Evolutionary conservation across 2,888 invertebrate genomes (phyloP).

Genomic region (Rhodophaea formosa): DNA sequence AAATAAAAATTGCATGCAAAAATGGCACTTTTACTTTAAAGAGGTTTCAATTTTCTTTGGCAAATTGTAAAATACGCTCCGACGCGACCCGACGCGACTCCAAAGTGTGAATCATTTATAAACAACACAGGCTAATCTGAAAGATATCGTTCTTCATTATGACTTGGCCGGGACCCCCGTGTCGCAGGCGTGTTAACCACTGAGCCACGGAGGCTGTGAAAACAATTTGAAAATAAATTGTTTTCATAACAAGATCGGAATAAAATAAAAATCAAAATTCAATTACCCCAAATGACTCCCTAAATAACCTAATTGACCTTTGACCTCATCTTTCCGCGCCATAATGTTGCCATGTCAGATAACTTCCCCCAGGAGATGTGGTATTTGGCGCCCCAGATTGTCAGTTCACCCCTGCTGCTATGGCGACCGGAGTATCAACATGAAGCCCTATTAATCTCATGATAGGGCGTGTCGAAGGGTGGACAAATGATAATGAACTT

Average conservation of each 20-base stretch:
- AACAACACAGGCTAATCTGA: too few relatives aligned
- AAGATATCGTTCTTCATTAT: too few relatives aligned
- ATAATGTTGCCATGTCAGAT: constrained; percentile 60
- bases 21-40: too few relatives aligned
- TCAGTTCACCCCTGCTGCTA: constrained; percentile 62
- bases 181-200: too few relatives aligned
- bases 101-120: too few relatives aligned
- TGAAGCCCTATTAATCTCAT: constrained; percentile 71
- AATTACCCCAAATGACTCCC: constrained; percentile 15
- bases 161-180: too few relatives aligned
- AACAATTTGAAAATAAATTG: too few relatives aligned
- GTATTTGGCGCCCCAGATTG: constrained; percentile 68
- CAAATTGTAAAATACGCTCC: too few relatives aligned
- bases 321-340: constrained; percentile 44
- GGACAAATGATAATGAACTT: constrained; percentile 30
- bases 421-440: constrained; percentile 73
- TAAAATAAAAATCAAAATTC: not conserved
- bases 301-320: constrained; percentile 39
- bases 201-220: too few relatives aligned
- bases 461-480: constrained; percentile 68
- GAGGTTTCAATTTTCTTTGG: too few relatives aligned
- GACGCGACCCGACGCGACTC: too few relatives aligned
- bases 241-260: not conserved
- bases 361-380: constrained; percentile 73
- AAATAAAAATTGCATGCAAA: too few relatives aligned